Evolutionary conservation across 2,888 invertebrate genomes (phyloP), one percentile per base, ranked within the genome.

Genomic region (Lysandra coridon): DNA sequence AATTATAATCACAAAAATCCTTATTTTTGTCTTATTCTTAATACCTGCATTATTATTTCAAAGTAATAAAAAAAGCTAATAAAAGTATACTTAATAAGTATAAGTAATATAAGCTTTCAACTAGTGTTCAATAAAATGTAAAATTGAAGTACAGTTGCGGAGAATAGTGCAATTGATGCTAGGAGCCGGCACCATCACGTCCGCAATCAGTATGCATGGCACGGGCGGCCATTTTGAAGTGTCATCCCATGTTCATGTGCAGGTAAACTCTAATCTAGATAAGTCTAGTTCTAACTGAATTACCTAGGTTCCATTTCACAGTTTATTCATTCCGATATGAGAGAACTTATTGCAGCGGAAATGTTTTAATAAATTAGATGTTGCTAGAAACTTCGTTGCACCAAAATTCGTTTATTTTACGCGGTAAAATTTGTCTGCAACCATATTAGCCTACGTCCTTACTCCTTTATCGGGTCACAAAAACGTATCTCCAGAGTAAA

Each of bases 191-290:
- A 44, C 44, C 30, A 75, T 69, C 49, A 53, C 76, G 82, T 80
- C n/a, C 75, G 75, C 78, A 85, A 86, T 89, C 86, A 86, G 86
- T 88, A 88, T 88, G 86, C 87, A 73, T 69, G 30, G 7, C 76
- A 76, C 49, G 57, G 4, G 12, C 57, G 37, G 76, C 76, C 76
- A 76, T 76, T 76, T 33, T 53, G 76, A 76, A 76, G 33, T 57
- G 53, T 44, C 75, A 49, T 53, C 5, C 23, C 49, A 33, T 44
- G 75, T 75, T 44, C 75, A 75, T 75, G 44, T 49, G 12, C 44
- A 76, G 76, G 76, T 76, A 57, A 76, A 76, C 49, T 76, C 33
- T 33, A 76, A 76, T 57, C 76, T 30, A 76, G 76, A 76, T 76
- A 53, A 57, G 76, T 76, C 49, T 44, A 44, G 76, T 33, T 53